phyloP scores from a whole-genome alignment of 2,797 vertebrate genomes.

The Myotis vivesi region DNA sequence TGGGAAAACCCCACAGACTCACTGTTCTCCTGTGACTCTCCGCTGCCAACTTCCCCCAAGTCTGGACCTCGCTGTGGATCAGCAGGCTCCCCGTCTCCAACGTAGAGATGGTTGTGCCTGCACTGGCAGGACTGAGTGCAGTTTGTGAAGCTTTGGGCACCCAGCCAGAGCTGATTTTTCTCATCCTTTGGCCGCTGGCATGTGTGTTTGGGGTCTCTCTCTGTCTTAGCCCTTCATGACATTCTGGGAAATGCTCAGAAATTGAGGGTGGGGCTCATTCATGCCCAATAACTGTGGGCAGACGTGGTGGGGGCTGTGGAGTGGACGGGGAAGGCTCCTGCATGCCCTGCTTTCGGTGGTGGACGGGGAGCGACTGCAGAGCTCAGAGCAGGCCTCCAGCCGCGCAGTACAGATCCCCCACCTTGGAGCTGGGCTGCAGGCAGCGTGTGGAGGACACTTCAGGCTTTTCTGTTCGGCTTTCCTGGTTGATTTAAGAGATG shows the following conservation, averaged over 20 bases:
- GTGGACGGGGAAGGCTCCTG: neutral
- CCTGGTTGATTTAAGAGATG: neutral
- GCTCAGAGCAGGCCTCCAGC: neutral
- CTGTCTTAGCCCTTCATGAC: neutral
- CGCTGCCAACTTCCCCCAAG: neutral
- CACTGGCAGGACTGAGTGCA: neutral
- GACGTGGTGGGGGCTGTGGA: neutral
- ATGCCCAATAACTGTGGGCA: neutral
- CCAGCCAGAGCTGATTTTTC: neutral
- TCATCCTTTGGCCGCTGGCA: neutral
- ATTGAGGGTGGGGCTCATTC: neutral
- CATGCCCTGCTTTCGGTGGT: neutral
- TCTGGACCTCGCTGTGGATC: neutral
- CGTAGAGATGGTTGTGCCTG: neutral
- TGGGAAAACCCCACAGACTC: neutral
- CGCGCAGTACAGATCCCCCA: neutral
- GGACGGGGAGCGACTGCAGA: neutral
- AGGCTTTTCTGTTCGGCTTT: conserved; percentile 18
- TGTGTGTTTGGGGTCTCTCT: neutral
- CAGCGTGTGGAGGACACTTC: neutral
- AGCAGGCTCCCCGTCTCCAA: neutral
- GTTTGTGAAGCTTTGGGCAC: accelerated
- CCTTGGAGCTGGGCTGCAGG: neutral
- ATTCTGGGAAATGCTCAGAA: neutral
- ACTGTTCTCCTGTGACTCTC: neutral